These are phyloP conservation scores for Phasia obesa DNA, from an alignment of 2,888 invertebrate species.

Conservation along the genomic window DNA sequence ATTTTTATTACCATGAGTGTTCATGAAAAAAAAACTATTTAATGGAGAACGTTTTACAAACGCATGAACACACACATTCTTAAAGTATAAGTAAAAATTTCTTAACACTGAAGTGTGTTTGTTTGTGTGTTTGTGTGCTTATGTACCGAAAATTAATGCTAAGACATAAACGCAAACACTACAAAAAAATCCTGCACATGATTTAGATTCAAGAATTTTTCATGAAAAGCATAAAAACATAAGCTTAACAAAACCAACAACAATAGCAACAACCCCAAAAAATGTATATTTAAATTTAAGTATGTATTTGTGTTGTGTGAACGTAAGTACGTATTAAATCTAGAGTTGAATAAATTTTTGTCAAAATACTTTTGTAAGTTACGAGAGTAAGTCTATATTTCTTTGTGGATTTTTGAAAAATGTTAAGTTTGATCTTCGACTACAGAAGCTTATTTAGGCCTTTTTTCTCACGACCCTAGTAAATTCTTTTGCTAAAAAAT, in stretches of 20 bases:
- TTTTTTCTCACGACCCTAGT: too few relatives aligned
- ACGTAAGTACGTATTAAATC: slow-evolving; percentile 10
- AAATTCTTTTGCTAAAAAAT: too few relatives aligned
- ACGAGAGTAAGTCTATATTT: slow-evolving; percentile 15
- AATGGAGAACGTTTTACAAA: slow-evolving; percentile 16
- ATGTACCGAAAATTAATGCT: slow-evolving; percentile 57
- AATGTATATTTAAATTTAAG: not conserved
- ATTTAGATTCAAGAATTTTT: slow-evolving; percentile 57
- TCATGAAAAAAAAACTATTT: slow-evolving; percentile 8
- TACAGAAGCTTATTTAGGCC: too few relatives aligned
- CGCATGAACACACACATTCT: not conserved
- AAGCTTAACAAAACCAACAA: slow-evolving; percentile 34
- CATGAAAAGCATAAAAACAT: slow-evolving; percentile 17
- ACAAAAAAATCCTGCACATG: slow-evolving; percentile 58
- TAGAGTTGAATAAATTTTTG: slow-evolving; percentile 60
- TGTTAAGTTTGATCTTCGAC: too few relatives aligned
- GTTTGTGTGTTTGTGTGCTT: slow-evolving; percentile 5
- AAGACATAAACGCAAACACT: slow-evolving; percentile 64
- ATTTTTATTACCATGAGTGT: slow-evolving; percentile 18
- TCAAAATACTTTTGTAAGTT: slow-evolving; percentile 53
- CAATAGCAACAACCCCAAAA: slow-evolving; percentile 5
- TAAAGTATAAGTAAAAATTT: slow-evolving; percentile 32
- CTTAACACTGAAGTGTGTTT: too few relatives aligned
- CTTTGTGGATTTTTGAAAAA: too few relatives aligned
- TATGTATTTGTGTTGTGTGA: not conserved